A percentile compares a stretch with the other conserved stretches of the same genome.
These are phyloP conservation scores for Cryptus armator DNA, from an alignment of 2,888 invertebrate species.

Conservation along the genomic window DNA sequence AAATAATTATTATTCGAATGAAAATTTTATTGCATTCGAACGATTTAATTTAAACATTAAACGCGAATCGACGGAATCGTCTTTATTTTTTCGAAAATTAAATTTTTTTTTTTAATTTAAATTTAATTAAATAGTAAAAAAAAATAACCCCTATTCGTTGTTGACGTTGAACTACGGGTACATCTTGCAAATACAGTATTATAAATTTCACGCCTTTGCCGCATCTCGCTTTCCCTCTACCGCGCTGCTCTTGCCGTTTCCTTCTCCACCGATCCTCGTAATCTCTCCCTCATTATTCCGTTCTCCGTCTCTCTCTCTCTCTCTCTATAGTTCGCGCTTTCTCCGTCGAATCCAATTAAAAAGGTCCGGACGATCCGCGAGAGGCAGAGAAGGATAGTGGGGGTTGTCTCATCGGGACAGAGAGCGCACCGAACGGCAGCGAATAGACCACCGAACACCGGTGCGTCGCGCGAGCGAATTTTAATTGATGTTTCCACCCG, in stretches of 20 bases:
- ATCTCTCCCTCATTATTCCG: conserved; percentile 29
- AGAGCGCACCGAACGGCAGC: conserved; percentile 55
- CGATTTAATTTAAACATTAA: too few relatives aligned
- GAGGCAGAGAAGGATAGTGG: conserved; percentile 73
- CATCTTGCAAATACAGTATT: background rate
- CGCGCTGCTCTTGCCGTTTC: conserved; percentile 43
- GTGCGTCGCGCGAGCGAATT: conserved; percentile 78
- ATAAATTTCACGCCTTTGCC: conserved; percentile 25
- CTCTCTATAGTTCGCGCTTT: conserved; percentile 70
- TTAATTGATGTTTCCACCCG: conserved; percentile 83
- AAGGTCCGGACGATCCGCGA: conserved; percentile 81
- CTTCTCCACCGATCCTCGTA: conserved; percentile 56
- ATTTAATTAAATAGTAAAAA: background rate
- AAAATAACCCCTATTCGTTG: background rate
- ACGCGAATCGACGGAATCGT: too few relatives aligned
- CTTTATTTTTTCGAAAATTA: too few relatives aligned
- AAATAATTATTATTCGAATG: too few relatives aligned
- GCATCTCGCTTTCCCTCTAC: background rate
- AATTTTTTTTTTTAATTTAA: background rate
- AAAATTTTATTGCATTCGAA: too few relatives aligned
- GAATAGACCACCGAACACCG: conserved; percentile 79
- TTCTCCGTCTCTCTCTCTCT: conserved; percentile 63
- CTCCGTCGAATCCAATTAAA: conserved; percentile 84
- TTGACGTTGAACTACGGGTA: background rate
- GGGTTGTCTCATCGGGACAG: conserved; percentile 50